Evolutionary conservation across 2,888 invertebrate species (phyloP), one percentile per base, ranked within the genome.

Genomic region (Lymantria monacha): DNA sequence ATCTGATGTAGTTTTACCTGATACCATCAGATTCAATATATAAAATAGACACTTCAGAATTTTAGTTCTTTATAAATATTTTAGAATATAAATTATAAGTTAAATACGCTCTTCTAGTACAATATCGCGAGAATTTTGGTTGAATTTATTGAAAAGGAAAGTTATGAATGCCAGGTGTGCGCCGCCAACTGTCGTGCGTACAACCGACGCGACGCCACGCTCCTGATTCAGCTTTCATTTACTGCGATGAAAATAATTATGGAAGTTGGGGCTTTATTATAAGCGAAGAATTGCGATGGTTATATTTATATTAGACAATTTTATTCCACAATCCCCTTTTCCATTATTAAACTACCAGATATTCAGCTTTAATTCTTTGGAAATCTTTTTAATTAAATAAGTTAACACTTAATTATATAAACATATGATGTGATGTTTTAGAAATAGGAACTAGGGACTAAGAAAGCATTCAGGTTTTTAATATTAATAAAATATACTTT

Each of bases 71-170:
- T 3, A 22, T 22, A 22, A 22, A 22, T 3, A 22, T 33, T 62
- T 56, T 46, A 51, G 44, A 59, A 61, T 62, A 66, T 68, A 66
- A 63, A 70, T 70, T 55, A 64, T 63, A 66, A 69, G 74, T 64
- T 66, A 55, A 67, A 52, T 66, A 62, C 59, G 63, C 66, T 66
- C 52, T 51, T 51, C 48, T 57, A 54, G 51, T 68, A 68, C 62
- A 70, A 67, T 63, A 58, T 68, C 65, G 52, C 51, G 48, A 49
- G 47, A 67, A 64, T 65, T 66, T 65, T 52, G 54, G 67, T 63
- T 62, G 74, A 71, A 79, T 75, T 83, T 78, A 83, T 81, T 80
- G 81, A 83, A 82, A 82, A 78, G 81, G 79, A 83, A 83, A 83
- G 79, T 83, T 78, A 61, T 55, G 66, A 69, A 69, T 64, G 75